Conservation (phyloP, 2,113 vertebrate genomes). For the Chloropsis hardwickii region DNA sequence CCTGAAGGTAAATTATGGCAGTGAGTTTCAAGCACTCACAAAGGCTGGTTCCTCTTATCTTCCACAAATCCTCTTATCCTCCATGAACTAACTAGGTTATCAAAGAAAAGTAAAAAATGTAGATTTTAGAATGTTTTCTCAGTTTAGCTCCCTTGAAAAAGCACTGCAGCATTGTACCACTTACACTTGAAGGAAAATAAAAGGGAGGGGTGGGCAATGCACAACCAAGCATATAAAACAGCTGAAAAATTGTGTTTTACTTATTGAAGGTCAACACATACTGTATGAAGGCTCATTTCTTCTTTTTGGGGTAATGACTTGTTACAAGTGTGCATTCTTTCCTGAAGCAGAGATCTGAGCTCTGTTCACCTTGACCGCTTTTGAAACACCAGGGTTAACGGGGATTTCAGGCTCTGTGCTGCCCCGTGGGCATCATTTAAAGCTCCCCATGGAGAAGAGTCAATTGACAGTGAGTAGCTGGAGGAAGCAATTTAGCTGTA, state of each 20-base stretch:
- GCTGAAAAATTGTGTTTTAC: neutral
- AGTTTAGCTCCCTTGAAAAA: neutral
- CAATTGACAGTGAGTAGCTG: constrained; percentile 21
- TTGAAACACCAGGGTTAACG: neutral
- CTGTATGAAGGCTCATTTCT: neutral
- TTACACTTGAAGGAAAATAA: neutral
- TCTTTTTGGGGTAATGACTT: constrained; percentile 23
- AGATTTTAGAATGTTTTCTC: neutral
- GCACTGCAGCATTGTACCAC: neutral
- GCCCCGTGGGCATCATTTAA: constrained; percentile 17
- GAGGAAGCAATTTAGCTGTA: constrained; percentile 47
- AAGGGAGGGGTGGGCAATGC: neutral
- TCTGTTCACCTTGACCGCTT: neutral
- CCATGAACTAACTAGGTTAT: neutral
- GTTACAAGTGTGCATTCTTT: neutral
- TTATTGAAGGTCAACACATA: neutral
- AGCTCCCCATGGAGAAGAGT: constrained; percentile 41
- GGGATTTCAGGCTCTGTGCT: neutral
- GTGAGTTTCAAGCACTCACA: neutral
- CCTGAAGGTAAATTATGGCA: neutral
- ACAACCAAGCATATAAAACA: neutral
- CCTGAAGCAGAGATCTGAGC: neutral
- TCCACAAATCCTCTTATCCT: neutral
- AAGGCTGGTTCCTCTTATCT: neutral
- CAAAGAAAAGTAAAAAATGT: neutral